These are phyloP conservation scores for Rynchops niger DNA, from an alignment of 2,113 vertebrate species.

Conservation along the genomic window DNA sequence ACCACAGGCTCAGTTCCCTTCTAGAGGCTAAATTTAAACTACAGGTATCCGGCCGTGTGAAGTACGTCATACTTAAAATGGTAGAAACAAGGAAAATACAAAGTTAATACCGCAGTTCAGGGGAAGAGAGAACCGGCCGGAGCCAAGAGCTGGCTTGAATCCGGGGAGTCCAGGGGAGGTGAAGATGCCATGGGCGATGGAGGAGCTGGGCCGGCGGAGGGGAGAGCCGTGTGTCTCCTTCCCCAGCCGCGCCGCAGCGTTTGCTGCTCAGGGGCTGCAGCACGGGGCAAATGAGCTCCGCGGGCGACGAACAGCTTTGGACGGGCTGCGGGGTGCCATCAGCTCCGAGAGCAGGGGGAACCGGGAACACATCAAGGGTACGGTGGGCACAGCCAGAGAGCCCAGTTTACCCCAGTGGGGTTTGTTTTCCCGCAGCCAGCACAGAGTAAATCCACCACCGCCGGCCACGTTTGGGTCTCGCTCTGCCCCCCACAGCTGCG, in stretches of 20 bases:
- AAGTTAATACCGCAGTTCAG: not conserved
- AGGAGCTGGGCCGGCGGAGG: not conserved
- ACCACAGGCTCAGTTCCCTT: not conserved
- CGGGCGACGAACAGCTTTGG: not conserved
- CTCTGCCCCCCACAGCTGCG: not conserved
- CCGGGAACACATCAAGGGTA: not conserved
- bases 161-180: not conserved
- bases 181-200: not conserved
- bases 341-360: not conserved
- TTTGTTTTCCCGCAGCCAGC: not conserved
- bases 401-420: not conserved
- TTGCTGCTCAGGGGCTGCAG: not conserved
- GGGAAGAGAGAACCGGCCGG: not conserved
- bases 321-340: fast-evolving
- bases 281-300: not conserved
- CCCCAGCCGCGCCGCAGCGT: not conserved
- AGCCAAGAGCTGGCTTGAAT: not conserved
- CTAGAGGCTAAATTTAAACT: not conserved
- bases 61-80: not conserved
- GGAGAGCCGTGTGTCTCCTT: not conserved
- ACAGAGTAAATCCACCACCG: not conserved
- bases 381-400: not conserved
- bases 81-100: not conserved
- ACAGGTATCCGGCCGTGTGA: fast-evolving
- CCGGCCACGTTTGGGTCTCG: fast-evolving